phyloP scores from a whole-genome alignment of 2,888 invertebrate species.

The Phyllotreta striolata region DNA sequence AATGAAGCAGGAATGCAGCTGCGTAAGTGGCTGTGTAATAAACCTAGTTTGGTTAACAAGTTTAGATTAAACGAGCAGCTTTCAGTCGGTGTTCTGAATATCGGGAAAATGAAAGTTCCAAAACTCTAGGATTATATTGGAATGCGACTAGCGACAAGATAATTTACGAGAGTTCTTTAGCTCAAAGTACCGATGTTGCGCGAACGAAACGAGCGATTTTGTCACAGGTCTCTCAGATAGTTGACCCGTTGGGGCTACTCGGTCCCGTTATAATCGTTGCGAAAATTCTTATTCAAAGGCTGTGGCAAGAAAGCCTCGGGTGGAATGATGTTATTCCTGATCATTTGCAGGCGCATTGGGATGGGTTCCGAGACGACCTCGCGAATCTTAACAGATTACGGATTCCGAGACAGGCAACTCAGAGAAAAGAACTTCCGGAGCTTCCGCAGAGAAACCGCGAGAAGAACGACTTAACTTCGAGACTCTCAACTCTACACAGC shows the following conservation, averaged over 20 bases:
- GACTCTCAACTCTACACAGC: too few species aligned
- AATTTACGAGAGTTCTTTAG: background rate
- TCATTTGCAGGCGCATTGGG: too few species aligned
- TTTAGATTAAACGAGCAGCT: background rate
- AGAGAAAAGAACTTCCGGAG: too few species aligned
- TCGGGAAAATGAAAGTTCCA: constrained; percentile 2
- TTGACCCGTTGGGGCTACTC: constrained; percentile 28
- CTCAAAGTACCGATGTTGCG: too few species aligned
- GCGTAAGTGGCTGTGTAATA: constrained; percentile 18
- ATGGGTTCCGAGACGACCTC: too few species aligned
- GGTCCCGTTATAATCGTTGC: constrained; percentile 19
- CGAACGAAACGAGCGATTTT: constrained; percentile 18
- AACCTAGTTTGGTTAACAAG: background rate
- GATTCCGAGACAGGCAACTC: too few species aligned
- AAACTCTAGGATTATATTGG: constrained; percentile 25
- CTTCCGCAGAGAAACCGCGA: too few species aligned
- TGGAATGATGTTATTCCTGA: constrained; percentile 42
- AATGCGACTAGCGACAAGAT: constrained; percentile 7
- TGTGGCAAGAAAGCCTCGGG: constrained; percentile 39
- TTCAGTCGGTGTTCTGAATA: background rate
- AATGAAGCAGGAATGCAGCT: too few species aligned
- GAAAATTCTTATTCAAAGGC: constrained; percentile 17
- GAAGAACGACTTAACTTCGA: too few species aligned
- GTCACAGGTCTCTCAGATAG: constrained; percentile 15
- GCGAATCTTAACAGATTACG: too few species aligned